Conservation (phyloP, 1,140 invertebrate species). For the Ganaspis sp. region DNA sequence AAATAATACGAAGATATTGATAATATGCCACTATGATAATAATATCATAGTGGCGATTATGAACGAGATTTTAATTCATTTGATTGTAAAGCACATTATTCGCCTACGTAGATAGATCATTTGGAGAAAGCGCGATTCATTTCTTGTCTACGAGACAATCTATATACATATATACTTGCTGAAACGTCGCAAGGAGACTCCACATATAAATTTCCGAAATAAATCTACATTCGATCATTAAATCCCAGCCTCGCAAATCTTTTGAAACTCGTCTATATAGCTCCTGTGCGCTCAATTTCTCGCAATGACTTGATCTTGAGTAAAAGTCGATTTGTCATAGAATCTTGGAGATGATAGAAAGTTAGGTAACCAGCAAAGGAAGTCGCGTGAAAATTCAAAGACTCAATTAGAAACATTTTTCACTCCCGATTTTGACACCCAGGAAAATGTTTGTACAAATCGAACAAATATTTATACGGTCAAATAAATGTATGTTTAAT, state of each 20-base stretch:
- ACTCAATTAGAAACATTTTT: background rate
- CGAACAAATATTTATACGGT: no score
- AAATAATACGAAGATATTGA: no score
- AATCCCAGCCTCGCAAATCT: background rate
- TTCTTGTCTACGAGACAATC: constrained; percentile 18
- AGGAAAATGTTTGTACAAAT: no score
- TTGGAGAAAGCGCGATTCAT: constrained; percentile 26
- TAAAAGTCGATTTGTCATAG: constrained; percentile 18
- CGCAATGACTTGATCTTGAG: constrained; percentile 11
- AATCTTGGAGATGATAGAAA: constrained; percentile 16
- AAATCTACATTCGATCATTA: background rate
- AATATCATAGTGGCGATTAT: background rate
- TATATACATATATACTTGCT: background rate
- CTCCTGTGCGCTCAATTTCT: background rate
- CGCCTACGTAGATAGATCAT: constrained; percentile 9
- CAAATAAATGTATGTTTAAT: no score
- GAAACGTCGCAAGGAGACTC: background rate
- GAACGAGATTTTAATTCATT: background rate
- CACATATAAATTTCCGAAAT: background rate
- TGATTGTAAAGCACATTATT: constrained; percentile 13
- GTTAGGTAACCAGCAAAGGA: constrained; percentile 11
- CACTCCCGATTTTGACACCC: no score
- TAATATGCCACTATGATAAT: no score
- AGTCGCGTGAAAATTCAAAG: background rate
- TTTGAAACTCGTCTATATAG: background rate